These are phyloP conservation scores for Drosophila orosa DNA, from an alignment of 1,140 invertebrate species.

Conservation along the genomic window DNA sequence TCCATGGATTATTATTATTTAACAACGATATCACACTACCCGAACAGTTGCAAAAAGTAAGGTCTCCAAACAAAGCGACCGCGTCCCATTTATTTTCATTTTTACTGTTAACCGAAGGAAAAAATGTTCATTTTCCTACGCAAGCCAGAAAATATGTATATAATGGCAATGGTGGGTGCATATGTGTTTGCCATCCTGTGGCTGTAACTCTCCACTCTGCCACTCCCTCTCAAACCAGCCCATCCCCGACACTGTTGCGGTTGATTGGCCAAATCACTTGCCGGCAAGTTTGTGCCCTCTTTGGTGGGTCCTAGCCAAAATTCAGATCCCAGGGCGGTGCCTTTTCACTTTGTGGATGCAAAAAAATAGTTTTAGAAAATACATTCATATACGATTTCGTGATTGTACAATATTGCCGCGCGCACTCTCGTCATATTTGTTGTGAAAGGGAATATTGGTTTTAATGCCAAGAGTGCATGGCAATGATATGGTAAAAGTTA, in stretches of 20 bases:
- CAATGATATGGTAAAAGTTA: not conserved
- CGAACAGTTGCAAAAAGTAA: not conserved
- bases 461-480: not conserved
- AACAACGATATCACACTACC: not conserved
- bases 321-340: constrained; percentile 6
- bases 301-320: constrained; percentile 9
- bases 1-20: not conserved
- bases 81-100: constrained; percentile 64
- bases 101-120: constrained; percentile 44
- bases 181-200: constrained; percentile 21
- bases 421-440: not conserved
- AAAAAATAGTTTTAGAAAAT: constrained; percentile 23
- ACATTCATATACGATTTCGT: not conserved
- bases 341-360: constrained; percentile 14
- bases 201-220: constrained; percentile 9
- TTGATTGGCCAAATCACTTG: constrained; percentile 72
- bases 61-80: constrained; percentile 23
- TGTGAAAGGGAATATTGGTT: not conserved
- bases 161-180: constrained; percentile 40
- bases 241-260: constrained; percentile 38
- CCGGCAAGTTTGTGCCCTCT: constrained; percentile 48
- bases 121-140: constrained; percentile 40
- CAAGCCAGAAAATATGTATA: constrained; percentile 20
- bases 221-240: not conserved
- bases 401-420: constrained; percentile 15